These are phyloP conservation scores for Gymnothorax reevesii DNA, from an alignment of 2,797 vertebrate species.

Conservation along the genomic window DNA sequence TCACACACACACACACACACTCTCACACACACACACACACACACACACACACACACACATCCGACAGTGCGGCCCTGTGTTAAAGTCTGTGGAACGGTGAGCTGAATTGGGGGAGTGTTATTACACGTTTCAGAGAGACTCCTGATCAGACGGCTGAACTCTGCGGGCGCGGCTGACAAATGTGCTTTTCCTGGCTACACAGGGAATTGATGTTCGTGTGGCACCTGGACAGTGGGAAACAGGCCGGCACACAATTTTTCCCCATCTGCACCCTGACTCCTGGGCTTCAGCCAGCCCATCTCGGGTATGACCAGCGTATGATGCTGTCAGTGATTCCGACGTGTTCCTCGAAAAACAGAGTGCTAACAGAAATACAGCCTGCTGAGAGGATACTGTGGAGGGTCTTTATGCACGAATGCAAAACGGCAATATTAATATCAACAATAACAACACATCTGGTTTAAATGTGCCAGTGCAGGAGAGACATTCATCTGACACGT, in stretches of 20 bases:
- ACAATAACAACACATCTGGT: too few relatives aligned
- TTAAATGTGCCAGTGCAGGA: too few relatives aligned
- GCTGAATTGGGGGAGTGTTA: background rate
- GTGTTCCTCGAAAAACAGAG: background rate
- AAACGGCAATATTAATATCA: conserved; percentile 19
- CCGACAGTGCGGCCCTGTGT: background rate
- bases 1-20: too few relatives aligned
- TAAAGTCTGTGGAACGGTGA: background rate
- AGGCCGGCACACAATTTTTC: background rate
- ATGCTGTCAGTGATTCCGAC: background rate
- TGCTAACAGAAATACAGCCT: background rate
- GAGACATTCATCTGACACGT: too few relatives aligned
- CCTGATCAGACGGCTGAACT: background rate
- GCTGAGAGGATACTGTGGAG: conserved; percentile 18
- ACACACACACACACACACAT: too few relatives aligned
- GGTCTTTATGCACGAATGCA: conserved; percentile 1
- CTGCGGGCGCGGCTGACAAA: background rate
- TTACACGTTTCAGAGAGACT: background rate
- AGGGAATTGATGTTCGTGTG: background rate
- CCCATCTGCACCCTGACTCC: background rate
- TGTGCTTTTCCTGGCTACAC: background rate
- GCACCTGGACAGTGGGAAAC: background rate
- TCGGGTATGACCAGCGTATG: background rate
- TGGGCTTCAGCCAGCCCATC: background rate
- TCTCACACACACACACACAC: too few relatives aligned